Conservation (phyloP, 2,113 vertebrate species). For the Philantomba maxwellii region DNA sequence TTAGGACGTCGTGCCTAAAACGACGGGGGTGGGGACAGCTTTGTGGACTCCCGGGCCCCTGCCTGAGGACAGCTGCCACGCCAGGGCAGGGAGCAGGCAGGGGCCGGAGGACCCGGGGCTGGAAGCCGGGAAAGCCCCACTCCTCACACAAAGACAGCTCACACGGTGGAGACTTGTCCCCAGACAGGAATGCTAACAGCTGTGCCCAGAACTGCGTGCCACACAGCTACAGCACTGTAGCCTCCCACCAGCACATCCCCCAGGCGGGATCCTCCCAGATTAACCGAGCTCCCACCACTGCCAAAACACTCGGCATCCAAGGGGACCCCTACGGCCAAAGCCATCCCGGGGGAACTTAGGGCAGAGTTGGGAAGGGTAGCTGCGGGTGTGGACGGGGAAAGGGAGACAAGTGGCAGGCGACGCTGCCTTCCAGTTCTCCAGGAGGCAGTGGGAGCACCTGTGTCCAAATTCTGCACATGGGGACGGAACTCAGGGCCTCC, state of each 20-base stretch:
- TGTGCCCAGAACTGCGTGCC: not conserved
- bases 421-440: not conserved
- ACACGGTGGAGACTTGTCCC: not conserved
- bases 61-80: not conserved
- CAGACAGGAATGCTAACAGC: constrained; percentile 38
- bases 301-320: not conserved
- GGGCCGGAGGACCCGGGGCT: not conserved
- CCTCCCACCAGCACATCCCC: not conserved
- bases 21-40: not conserved
- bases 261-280: not conserved
- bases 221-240: not conserved
- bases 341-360: not conserved
- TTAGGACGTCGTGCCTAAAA: not conserved
- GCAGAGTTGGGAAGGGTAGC: not conserved
- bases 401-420: rapidly evolving
- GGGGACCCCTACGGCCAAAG: not conserved
- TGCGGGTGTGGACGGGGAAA: not conserved
- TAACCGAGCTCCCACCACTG: not conserved
- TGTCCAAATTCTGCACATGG: not conserved
- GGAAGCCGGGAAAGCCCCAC: not conserved
- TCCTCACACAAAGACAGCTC: constrained; percentile 5
- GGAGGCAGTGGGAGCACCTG: not conserved
- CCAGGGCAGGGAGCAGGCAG: not conserved
- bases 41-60: not conserved
- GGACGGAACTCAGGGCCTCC: not conserved